Base-by-base conservation (phyloP, 2,888 invertebrate genomes). In the Phyllotreta striolata region DNA sequence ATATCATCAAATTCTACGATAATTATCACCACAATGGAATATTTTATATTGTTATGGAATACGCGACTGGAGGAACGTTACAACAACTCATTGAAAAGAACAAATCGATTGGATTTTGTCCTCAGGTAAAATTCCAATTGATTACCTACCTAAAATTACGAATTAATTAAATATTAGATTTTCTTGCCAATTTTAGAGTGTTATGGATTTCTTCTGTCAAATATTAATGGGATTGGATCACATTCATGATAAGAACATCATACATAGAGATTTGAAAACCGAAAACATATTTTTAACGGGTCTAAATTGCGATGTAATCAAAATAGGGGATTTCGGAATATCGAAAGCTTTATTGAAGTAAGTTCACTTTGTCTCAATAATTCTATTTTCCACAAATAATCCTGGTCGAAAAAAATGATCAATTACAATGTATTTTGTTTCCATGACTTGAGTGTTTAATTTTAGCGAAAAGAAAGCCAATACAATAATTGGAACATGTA, bases 251-350 rank as follows among this genome's bases (percentile, higher is more conserved):
- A 87, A 89, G 72, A 87, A 89, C 72, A 89, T 94, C 61, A 86
- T 95, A 55, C 94, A 95, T 77, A 83, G 94, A 72, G 95, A 95
- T 81, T 83, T 95, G 63, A 95, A 92, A 81, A 89, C 92, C 6
- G 92, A 92, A 80, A 95, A 95, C 79, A 92, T 95, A 69, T 86
- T 95, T 70, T 79, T 90, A 63, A 87, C 91, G 52, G 91, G 92
- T 55, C 84, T 85, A 69, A 83, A 86, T 70, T 86, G 87, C 2
- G 84, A 88, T 66, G 81, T 91, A 7, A 85, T 92, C 0, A 93
- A 93, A 82, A 90, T 94, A 70, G 91, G 92, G 0, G 94, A 94
- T 77, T 94, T 94, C 80, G 93, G 94, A 14, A 90, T 93, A 70
- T 92, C 93, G 0, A 92, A 91, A 83, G 86, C 88, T 75, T 80